Base-by-base conservation (phyloP, 2,113 vertebrate species). In the Narcine bancroftii region DNA sequence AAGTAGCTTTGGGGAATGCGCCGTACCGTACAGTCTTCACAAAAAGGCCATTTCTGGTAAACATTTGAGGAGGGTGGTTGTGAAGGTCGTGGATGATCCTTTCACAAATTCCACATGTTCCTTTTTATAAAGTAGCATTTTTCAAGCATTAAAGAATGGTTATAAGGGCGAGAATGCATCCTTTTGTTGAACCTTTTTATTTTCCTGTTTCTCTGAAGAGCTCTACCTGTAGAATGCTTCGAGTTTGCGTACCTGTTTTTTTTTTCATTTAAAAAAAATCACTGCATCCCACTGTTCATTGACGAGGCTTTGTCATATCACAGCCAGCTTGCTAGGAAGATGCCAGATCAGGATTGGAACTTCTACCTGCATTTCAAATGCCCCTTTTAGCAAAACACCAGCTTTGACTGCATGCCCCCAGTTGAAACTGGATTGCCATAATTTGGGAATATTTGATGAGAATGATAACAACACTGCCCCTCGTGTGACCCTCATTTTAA, bases 51-150 rank as follows among this genome's bases (percentile, higher is more conserved):
- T 95, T 94, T 94, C 93, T 94, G 93, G 77, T 93, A 94, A 93
- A 92, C 93, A 11, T 66, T 79, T 53, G 83, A 60, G 94, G 92
- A 93, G 93, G 93, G 93, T 77, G 15, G 93, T 92, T 92, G 92
- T 91, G 92, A 94, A 93, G 94, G 93, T 93, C 93, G 94, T 93
- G 93, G 94, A 92, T 71, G 96, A 29, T 15, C 87, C 94, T 92
- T 92, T 95, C 96, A 96, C 96, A 96, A 96, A 5, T 91, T 26
- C 63, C 95, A 96, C 97, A 95, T 96, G 17, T 39, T 91, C 42
- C 60, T 24, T 66, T 6, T 91, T 91, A 69, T 39, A 91, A 91
- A 91, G 56, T 91, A 69, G 63, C 87, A 66, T 91, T 69, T 60
- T 60, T 87, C 81, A 87, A 60, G 50, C 81, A 87, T 87, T 87